Evolutionary conservation across 2,113 vertebrate genomes (phyloP).

Genomic region (Ellobius talpinus): DNA sequence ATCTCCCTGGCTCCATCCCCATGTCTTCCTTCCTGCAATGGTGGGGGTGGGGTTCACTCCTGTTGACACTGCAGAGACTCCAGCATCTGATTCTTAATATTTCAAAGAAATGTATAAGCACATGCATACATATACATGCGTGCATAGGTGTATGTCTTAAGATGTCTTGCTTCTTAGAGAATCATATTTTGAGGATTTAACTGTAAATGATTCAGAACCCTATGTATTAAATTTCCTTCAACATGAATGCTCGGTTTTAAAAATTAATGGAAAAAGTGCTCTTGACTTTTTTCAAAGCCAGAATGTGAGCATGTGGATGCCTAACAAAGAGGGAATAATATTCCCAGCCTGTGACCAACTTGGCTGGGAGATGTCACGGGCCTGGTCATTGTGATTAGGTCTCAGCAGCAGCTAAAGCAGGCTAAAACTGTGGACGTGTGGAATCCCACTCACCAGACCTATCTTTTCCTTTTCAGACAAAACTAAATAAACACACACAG

Average conservation of each 20-base stretch:
- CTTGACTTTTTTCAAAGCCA: slow-evolving; percentile 4
- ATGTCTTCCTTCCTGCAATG: not conserved
- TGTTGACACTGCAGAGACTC: slow-evolving; percentile 52
- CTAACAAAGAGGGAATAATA: not conserved
- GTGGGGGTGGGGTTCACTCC: not conserved
- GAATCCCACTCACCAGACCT: not conserved
- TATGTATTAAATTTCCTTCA: slow-evolving; percentile 54
- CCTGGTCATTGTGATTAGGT: not conserved
- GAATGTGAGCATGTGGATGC: not conserved
- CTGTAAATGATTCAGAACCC: slow-evolving; percentile 75
- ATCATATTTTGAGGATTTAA: slow-evolving; percentile 75
- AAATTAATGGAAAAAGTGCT: slow-evolving; percentile 59
- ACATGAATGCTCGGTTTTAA: slow-evolving; percentile 53
- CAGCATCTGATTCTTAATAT: slow-evolving; percentile 31
- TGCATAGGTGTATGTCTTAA: not conserved
- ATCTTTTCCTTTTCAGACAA: not conserved
- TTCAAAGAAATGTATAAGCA: slow-evolving; percentile 66
- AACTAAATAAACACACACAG: slow-evolving; percentile 52
- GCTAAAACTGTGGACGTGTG: not conserved
- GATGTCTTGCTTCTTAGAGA: slow-evolving; percentile 69
- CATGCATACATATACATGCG: not conserved
- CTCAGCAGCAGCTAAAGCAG: not conserved
- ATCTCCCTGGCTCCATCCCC: not conserved
- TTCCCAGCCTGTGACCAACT: not conserved
- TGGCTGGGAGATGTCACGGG: not conserved